Conservation (phyloP, 2,797 vertebrate species). For the Pangasius krempfi region DNA sequence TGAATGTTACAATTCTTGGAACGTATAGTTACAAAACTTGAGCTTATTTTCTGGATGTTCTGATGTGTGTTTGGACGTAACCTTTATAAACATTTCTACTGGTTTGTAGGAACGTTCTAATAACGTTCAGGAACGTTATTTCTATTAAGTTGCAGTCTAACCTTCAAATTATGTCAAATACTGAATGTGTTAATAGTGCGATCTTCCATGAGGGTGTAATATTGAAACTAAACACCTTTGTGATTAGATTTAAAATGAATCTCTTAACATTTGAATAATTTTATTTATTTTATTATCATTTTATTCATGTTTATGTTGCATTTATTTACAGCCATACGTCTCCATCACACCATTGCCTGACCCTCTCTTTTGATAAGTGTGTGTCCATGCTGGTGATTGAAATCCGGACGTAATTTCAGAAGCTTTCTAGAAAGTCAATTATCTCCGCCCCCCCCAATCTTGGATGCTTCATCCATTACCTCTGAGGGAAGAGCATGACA, state of each 20-base stretch:
- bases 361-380: slow-evolving; percentile 9
- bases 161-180: not conserved
- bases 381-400: slow-evolving; percentile 48
- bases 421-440: slow-evolving; percentile 81
- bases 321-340: not conserved
- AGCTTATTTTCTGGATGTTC: not conserved
- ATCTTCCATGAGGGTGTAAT: not conserved
- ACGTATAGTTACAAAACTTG: not conserved
- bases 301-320: not conserved
- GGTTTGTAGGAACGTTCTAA: not conserved
- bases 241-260: not conserved
- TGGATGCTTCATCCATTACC: slow-evolving; percentile 88
- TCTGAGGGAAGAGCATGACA: slow-evolving; percentile 81
- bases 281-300: not conserved
- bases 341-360: not conserved
- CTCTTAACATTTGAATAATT: not conserved
- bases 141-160: not conserved
- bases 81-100: not conserved
- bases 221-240: not conserved
- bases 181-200: not conserved
- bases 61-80: not conserved
- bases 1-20: no score
- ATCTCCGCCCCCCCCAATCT: slow-evolving; percentile 71
- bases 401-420: slow-evolving; percentile 54
- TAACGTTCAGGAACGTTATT: not conserved